These are phyloP conservation scores for Drosophila birchii DNA, from an alignment of 2,888 invertebrate species.

Conservation along the genomic window DNA sequence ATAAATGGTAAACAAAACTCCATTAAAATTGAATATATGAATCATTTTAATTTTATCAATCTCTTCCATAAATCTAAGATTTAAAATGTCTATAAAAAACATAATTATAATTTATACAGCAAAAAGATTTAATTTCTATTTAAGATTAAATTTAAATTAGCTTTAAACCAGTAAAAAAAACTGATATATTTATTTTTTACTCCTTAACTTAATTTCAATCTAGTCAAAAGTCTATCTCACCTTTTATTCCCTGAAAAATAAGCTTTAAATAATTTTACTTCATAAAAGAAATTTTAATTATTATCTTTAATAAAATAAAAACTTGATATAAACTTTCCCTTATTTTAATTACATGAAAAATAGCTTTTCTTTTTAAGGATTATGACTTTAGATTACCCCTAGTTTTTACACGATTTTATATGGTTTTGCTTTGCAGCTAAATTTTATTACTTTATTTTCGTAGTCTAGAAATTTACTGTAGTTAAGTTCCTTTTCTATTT, in stretches of 20 bases:
- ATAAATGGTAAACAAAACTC: no score
- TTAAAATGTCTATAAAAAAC: no score
- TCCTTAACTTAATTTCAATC: no score
- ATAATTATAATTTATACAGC: no score
- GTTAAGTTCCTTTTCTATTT: background rate
- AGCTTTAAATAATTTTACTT: background rate
- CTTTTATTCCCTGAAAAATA: background rate
- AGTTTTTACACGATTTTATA: background rate
- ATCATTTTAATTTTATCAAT: no score
- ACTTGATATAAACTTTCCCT: slow-evolving; percentile 2
- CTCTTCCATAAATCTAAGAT: no score
- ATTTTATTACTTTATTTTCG: background rate
- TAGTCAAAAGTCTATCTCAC: background rate
- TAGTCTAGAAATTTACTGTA: background rate
- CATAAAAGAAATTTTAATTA: background rate
- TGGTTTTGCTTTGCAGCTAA: no score
- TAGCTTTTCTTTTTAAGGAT: background rate
- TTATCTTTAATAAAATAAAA: slow-evolving; percentile 2
- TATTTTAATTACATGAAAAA: slow-evolving; percentile 5
- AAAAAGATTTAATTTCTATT: background rate
- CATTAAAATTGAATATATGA: no score
- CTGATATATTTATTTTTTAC: no score
- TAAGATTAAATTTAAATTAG: no score
- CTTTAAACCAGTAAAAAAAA: no score
- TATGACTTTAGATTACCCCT: background rate